Percentiles rank a stretch among this genome's conserved stretches.
phyloP scores from a whole-genome alignment of 1,140 invertebrate genomes.

The Calephelis nemesis region DNA sequence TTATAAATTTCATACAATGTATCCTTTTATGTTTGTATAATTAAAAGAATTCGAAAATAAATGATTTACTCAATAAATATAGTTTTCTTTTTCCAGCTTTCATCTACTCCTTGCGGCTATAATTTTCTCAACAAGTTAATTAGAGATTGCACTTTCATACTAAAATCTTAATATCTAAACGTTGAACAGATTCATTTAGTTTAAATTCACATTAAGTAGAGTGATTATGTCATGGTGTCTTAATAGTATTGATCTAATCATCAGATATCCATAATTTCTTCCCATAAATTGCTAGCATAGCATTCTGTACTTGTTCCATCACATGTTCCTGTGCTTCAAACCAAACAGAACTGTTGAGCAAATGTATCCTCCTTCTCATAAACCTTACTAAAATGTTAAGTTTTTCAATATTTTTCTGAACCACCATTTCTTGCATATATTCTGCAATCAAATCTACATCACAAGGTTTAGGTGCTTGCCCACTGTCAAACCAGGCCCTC shows the following conservation, averaged over 20 bases:
- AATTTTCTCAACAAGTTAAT: too few species aligned
- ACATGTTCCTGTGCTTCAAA: conserved; percentile 53
- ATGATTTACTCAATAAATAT: conserved; percentile 18
- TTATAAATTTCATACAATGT: conserved; percentile 11
- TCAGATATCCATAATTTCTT: conserved; percentile 46
- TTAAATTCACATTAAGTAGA: too few species aligned
- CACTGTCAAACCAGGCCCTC: conserved; percentile 75
- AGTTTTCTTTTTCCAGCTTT: background rate
- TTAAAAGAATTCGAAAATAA: conserved; percentile 14
- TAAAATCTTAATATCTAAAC: too few species aligned
- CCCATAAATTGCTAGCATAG: conserved; percentile 71
- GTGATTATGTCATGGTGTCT: too few species aligned
- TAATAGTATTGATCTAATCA: conserved; percentile 2
- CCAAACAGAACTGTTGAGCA: conserved; percentile 56
- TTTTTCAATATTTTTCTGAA: conserved; percentile 67
- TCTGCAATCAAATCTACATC: conserved; percentile 69
- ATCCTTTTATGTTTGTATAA: background rate
- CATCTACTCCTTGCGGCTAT: background rate
- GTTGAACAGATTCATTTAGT: too few species aligned
- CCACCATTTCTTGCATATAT: conserved; percentile 73
- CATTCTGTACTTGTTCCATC: conserved; percentile 61
- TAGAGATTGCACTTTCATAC: too few species aligned
- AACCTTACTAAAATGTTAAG: conserved; percentile 62
- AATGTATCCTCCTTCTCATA: conserved; percentile 50
- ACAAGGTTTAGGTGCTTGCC: conserved; percentile 65